Base-by-base conservation (phyloP, 2,113 vertebrate genomes). In the Symphodus melops region DNA sequence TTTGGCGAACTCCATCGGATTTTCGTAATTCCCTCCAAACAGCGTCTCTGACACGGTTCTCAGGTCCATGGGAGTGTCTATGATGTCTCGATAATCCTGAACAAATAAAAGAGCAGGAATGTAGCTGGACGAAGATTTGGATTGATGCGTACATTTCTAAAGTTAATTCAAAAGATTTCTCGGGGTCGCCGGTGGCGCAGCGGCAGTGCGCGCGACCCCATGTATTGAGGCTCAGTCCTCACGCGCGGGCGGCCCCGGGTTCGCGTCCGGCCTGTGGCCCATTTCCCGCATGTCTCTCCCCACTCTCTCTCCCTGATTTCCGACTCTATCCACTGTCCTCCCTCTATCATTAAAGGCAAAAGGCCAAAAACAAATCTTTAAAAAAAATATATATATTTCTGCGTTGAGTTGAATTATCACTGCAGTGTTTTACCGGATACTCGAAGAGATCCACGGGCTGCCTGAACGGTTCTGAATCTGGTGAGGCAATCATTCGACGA, bases 21-120 rank as follows among this genome's bases (percentile, higher is more conserved):
- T 97, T 85, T 94, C 95, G 55, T 99, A 99, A 87, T 97, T 98
- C 65, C 93, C 96, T 59, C 91, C 95, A 77, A 90, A 80, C 85
- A 99, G 92, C 3, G 96, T 97, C 94, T 97, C 96, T 48, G 96
- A 96, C 90, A 99, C 97, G 46, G 96, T 97, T 68, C 95, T 95
- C 89, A 99, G 95, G 89, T 99, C 98, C 98, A 99, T 96, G 37
- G 97, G 98, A 51, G 95, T 97, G 83, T 98, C 97, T 20, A 96
- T 96, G 71, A 96, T 96, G 86, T 97, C 95, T 58, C 96, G 93
- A 82, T 96, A 96, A 93, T 98, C 97, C 98, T 99, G 78, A 59
- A 79, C 14, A 3, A 28, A 16, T 9, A 1, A 19, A 8, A 25
- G n/a, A 56, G 25, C 4, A 42, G 1, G 55, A 39, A 48, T 21